Conservation (phyloP, 2,113 vertebrate species). For the Hippolais icterina region DNA sequence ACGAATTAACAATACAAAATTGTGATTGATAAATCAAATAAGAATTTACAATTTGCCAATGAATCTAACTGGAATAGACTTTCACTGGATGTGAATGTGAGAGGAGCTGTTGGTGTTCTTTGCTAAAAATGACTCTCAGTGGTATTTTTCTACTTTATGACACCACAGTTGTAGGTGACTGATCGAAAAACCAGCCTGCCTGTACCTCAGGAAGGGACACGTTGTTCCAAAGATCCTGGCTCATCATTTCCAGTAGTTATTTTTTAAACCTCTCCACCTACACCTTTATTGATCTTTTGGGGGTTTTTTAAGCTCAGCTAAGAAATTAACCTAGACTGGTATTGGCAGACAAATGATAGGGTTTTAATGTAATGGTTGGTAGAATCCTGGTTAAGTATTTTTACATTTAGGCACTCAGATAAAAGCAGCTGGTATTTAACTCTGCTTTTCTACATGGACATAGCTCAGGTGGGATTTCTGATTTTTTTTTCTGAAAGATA, state of each 20-base stretch:
- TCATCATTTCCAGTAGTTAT: conserved; percentile 15
- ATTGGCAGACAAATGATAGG: neutral
- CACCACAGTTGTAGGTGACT: conserved; percentile 52
- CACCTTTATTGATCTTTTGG: neutral
- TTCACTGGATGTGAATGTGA: conserved; percentile 26
- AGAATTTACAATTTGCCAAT: conserved; percentile 23
- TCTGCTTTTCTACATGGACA: neutral
- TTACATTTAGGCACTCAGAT: neutral
- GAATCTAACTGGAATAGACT: neutral
- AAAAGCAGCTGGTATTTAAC: neutral
- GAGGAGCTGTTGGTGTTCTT: conserved; percentile 26
- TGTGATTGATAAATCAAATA: conserved; percentile 55
- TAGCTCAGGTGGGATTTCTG: neutral
- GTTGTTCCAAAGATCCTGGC: conserved; percentile 43
- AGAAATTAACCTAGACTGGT: neutral
- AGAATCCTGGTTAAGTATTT: neutral
- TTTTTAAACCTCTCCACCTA: conserved; percentile 14
- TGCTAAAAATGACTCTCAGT: conserved; percentile 18
- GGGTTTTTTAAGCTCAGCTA: neutral
- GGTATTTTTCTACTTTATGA: conserved; percentile 35
- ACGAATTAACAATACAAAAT: conserved; percentile 50
- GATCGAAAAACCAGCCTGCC: conserved; percentile 29
- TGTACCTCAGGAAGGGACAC: conserved; percentile 25
- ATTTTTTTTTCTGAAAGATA: neutral
- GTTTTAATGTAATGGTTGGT: neutral